Conservation (phyloP, 2,888 invertebrate species). For the Eurytoma adleriae region DNA sequence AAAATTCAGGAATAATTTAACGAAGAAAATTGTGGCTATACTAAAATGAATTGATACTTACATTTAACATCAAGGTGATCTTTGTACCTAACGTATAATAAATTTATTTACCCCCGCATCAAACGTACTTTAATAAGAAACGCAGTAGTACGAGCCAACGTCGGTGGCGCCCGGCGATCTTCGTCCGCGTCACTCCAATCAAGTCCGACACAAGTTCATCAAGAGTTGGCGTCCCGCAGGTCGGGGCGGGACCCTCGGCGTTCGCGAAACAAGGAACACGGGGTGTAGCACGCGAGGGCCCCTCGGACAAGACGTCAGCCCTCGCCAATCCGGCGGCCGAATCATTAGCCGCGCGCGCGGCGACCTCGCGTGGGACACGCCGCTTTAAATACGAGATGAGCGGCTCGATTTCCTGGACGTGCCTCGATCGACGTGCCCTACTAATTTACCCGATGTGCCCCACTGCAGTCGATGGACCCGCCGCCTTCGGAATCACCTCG, state of each 20-base stretch:
- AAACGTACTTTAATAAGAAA: no score
- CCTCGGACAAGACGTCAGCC: constrained; percentile 63
- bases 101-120: no score
- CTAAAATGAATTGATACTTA: no score
- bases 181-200: not conserved
- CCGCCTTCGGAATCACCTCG: constrained; percentile 22
- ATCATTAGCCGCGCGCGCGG: constrained; percentile 61
- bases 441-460: constrained; percentile 44
- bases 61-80: no score
- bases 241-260: constrained; percentile 27
- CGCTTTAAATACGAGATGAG: constrained; percentile 65
- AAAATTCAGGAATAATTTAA: no score
- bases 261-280: constrained; percentile 55
- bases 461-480: constrained; percentile 6
- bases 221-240: constrained; percentile 2
- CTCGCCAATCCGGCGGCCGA: constrained; percentile 66
- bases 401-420: constrained; percentile 34
- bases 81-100: no score
- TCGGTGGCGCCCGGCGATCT: not conserved
- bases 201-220: not conserved
- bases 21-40: no score
- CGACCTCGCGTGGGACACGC: constrained; percentile 55
- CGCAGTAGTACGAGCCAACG: no score
- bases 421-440: constrained; percentile 30
- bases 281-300: constrained; percentile 61